Evolutionary conservation across 2,797 vertebrate species (phyloP), one percentile per base, ranked within the genome.

Genomic region (Poeciliopsis infans): DNA sequence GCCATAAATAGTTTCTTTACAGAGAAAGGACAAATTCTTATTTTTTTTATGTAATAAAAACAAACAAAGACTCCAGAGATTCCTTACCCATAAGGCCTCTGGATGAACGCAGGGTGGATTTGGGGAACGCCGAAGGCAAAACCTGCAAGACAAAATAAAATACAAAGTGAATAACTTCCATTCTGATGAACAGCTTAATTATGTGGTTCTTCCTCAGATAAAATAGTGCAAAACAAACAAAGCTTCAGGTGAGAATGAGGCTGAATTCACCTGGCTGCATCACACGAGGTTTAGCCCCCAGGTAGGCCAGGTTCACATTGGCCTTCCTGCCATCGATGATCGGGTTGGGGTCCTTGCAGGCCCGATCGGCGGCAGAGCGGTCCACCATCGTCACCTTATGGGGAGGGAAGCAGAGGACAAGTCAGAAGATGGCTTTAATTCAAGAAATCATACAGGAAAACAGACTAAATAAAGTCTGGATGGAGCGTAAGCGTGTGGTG

Each of bases 51-150:
- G 74, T 76, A 83, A 39, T 33, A 25, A 23, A 57, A 85, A 39
- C 45, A 55, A 25, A 76, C 31, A 20, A 43, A 59, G 47, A 83
- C 18, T 81, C 71, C 7, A 83, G 77, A 83, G 77, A 23, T 70
- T 79, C 96, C 98, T 99, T 97, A 99, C 98, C 98, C 98, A 88
- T 99, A 99, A 94, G 98, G 98, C 95, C 98, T 98, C 91, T 99
- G 98, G 94, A 99, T 99, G 93, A 99, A 99, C 61, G 98, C 98
- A 72, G 98, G 98, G 94, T 99, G 98, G 94, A 99, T 98, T 76
- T 99, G 98, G 82, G 98, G 98, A 89, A 99, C 97, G 68, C 98
- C 98, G 94, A 99, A 99, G 84, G 97, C 97, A 94, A 99, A 99
- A 94, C 98, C 98, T 99, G 94, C 41, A 75, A 78, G 74, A 68